Evolutionary conservation across 2,113 vertebrate genomes (phyloP), one percentile per base, ranked within the genome.

Genomic region (Paratilapia polleni): DNA sequence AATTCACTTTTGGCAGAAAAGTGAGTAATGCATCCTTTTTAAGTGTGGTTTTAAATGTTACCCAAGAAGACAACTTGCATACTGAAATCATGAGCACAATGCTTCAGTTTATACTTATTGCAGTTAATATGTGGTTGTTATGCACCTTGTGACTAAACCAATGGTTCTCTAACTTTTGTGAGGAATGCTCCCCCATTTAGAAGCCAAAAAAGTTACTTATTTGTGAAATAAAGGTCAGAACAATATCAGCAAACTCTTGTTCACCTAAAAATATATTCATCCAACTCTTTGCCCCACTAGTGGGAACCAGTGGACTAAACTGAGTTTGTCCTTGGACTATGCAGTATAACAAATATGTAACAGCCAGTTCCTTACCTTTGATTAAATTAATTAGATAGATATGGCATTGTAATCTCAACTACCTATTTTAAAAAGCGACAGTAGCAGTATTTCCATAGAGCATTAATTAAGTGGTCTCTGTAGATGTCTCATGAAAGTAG

Each of bases 381-480:
- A 83, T 85, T 79, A 41, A 62, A 80, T 58, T 28, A 9, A 86
- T 68, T 17, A 47, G 85, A 78, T 10, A 47, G 84, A 78, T 74
- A 12, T 11, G 26, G 41, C 0, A 19, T 12, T 49, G 15, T 13
- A 41, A n/a, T 28, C n/a, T 24, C 56, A 52, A 52, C 31, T 49
- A 34, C 22, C 73, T 43, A 34, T 75, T 78, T 0, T 11, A 19
- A 82, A 82, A 89, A 80, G 63, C 47, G 22, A 80, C 17, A 63
- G 54, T 2, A 47, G 64, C 74, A 2, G 17, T 13, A 8, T 77
- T 82, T 80, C 57, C 24, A 31, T 70, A 66, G 47, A 60, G 62
- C 58, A 74, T 87, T 90, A 85, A 87, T 89, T 61, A 84, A 81
- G 57, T 1, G 11, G 19, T 75, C 79, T 79, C 66, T 20, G 52